Base-by-base conservation (phyloP, 2,888 invertebrate genomes). In the Rhorus exstirpatorius region DNA sequence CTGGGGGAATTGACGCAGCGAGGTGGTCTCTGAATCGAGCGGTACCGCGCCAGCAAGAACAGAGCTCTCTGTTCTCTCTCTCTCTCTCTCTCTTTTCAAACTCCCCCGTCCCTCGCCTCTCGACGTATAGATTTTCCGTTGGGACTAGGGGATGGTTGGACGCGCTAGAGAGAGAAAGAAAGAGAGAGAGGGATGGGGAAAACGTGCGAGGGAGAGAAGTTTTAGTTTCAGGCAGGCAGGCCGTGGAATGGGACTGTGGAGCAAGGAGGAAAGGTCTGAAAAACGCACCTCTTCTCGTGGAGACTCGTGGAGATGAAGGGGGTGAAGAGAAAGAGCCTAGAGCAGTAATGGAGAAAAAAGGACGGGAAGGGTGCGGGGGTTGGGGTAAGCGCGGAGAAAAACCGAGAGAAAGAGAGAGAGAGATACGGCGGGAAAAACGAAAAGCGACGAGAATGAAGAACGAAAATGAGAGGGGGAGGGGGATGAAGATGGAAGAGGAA, bases 91-190 rank as follows among this genome's bases (percentile, higher is more conserved):
- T 17, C 74, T 41, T 44, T 31, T n/a, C n/a, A n/a, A n/a, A n/a
- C 44, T 21, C 70, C 24, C 68, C 49, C 68, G 21, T 77, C 55
- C 75, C 72, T 46, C 72, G 44, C 41, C 72, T 84, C 85, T 86
- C 86, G 84, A 71, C 84, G 87, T 89, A 90, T 89, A 88, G 88
- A 90, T 90, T 90, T 90, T 90, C 89, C 86, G 87, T 88, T 87
- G 87, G 86, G 80, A 86, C 87, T 83, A 79, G 85, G 87, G 86
- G 85, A 87, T 84, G 85, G 86, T 87, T 83, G 85, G 84, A 58
- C 76, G 74, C 7, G 38, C 24, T 61, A 51, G 24, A 35, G 49
- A 44, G 77, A 58, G 41, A 35, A 41, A 71, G 67, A 12, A 55
- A 70, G 55, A 10, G 49, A 68, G 46, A 26, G 55, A 49, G 63